phyloP scores from a whole-genome alignment of 2,113 vertebrate genomes.

The Tinamus guttatus region DNA sequence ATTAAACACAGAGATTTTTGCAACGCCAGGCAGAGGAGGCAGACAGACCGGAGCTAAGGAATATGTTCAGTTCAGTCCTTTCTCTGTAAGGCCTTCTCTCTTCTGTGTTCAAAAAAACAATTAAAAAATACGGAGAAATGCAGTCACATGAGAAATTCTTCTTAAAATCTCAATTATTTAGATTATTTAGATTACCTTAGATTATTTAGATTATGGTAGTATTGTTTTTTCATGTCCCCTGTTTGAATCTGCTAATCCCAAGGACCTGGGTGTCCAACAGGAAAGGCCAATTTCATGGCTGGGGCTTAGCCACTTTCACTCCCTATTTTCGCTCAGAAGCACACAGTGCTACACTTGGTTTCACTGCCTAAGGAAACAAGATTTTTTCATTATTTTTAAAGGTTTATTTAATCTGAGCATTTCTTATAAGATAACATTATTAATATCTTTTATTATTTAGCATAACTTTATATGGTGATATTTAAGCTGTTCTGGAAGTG shows the following conservation, averaged over 20 bases:
- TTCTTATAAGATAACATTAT: neutral
- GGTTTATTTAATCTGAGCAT: neutral
- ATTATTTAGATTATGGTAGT: neutral
- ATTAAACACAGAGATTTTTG: neutral
- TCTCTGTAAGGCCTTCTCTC: neutral
- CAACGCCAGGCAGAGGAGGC: neutral
- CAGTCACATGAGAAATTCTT: neutral
- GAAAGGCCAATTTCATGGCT: neutral
- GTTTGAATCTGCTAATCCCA: neutral
- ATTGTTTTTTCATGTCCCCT: neutral
- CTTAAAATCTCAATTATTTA: neutral
- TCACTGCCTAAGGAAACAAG: neutral
- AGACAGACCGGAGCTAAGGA: neutral
- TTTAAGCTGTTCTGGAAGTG: neutral
- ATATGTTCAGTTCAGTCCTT: neutral
- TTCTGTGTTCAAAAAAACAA: neutral
- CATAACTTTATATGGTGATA: neutral
- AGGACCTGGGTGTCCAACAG: neutral
- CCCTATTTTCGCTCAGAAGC: neutral
- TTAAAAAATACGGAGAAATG: neutral
- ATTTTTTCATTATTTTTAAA: neutral
- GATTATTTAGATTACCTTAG: neutral
- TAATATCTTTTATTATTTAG: neutral
- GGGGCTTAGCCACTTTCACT: neutral
- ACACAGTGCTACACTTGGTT: fast-evolving